These are phyloP conservation scores for Triplophysa rosa DNA, from an alignment of 2,113 vertebrate species.

Conservation along the genomic window DNA sequence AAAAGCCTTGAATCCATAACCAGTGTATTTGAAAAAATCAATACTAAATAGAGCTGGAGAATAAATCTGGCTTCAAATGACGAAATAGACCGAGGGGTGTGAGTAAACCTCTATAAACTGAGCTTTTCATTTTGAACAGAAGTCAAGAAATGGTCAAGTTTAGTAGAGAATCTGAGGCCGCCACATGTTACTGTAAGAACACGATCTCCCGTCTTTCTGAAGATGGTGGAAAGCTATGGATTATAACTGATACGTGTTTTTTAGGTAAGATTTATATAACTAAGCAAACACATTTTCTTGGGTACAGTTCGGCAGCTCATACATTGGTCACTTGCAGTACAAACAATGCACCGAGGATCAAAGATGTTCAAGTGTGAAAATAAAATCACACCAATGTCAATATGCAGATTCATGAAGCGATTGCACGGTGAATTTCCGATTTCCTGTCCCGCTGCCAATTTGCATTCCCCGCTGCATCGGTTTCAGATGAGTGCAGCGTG, in stretches of 20 bases:
- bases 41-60: neutral
- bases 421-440: slow-evolving; percentile 1
- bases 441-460: neutral
- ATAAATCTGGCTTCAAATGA: slow-evolving; percentile 39
- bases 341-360: neutral
- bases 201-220: too few relatives aligned
- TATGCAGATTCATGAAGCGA: slow-evolving; percentile 17
- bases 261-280: too few relatives aligned
- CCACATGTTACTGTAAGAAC: neutral
- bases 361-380: neutral
- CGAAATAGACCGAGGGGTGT: slow-evolving; percentile 22
- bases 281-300: neutral
- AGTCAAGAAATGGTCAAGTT: slow-evolving; percentile 54
- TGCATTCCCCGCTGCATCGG: slow-evolving; percentile 4
- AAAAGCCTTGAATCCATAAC: slow-evolving; percentile 24
- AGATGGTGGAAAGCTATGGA: too few relatives aligned
- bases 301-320: neutral
- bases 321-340: neutral
- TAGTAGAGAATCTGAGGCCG: slow-evolving; percentile 5
- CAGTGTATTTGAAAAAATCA: slow-evolving; percentile 29
- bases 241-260: too few relatives aligned
- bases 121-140: slow-evolving; percentile 39
- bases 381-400: neutral
- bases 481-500: neutral
- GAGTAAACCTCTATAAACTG: slow-evolving; percentile 48